Evolutionary conservation across 2,113 vertebrate genomes (phyloP), one percentile per base, ranked within the genome.

Genomic region (Baryphthengus martii): DNA sequence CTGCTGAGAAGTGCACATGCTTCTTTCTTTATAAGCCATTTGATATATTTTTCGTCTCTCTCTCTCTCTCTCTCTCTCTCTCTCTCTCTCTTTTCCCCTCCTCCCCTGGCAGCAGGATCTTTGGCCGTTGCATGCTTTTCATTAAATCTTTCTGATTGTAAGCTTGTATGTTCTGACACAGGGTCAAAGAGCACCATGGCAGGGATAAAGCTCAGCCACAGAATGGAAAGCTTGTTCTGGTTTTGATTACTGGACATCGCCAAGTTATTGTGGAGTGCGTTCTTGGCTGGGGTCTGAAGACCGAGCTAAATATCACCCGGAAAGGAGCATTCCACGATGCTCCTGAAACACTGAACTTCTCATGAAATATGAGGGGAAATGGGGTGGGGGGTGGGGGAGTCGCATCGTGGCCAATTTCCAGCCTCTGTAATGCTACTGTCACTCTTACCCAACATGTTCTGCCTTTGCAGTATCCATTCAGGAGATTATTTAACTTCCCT

Each of bases 71-170:
- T 77, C 88, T 66, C 88, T 73, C 58, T 83, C 83, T 63, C 78
- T 83, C 83, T 63, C 78, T 85, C 53, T 86, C 15, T 80, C 45
- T 47, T 29, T 39, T 61, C 80, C 88, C 68, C 88, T 73, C 58
- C 74, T 94, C 84, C 59, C 7, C 76, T 84, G 87, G 89, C 85
- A 96, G 91, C 89, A 91, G 63, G 58, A 86, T 89, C 75, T 90
- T 85, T 90, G 90, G 52, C 78, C 9, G 8, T 62, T 79, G 93
- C 50, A 85, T 94, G 84, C 85, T 91, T 93, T 96, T 96, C 82
- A 92, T 96, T 96, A 97, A 93, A 85, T 93, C 86, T 94, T 89
- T 85, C 85, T 96, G 94, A 93, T 67, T 91, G 73, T 40, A 67
- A 74, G 79, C 62, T 71, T 79, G 85, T 93, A 71, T 81, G 72